phyloP scores from a whole-genome alignment of 1,140 invertebrate species.

The Samia ricini region DNA sequence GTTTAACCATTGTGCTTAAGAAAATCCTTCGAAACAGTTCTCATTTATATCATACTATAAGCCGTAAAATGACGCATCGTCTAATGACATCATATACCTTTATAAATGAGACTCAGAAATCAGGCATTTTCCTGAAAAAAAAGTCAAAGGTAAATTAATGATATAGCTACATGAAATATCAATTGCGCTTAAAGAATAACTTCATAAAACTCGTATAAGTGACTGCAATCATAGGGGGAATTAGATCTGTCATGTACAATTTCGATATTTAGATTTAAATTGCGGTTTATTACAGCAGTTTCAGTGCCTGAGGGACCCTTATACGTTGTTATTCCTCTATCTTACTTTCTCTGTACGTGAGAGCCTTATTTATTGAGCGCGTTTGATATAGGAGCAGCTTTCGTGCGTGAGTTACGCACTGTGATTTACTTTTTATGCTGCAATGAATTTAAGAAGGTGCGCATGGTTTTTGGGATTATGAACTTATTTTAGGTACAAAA shows the following conservation, averaged over 20 bases:
- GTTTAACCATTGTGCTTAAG: constrained; percentile 36
- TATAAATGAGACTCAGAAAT: too few relatives aligned
- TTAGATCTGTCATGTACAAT: constrained; percentile 41
- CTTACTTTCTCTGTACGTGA: constrained; percentile 39
- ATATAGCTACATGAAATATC: neutral
- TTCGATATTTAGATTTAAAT: constrained; percentile 34
- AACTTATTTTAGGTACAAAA: too few relatives aligned
- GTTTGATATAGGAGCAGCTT: constrained; percentile 28
- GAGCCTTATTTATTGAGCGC: constrained; percentile 39
- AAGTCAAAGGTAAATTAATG: too few relatives aligned
- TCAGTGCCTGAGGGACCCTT: constrained; percentile 35
- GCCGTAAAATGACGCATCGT: neutral
- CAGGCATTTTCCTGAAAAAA: too few relatives aligned
- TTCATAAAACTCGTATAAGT: constrained; percentile 2
- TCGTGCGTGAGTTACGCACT: constrained; percentile 14
- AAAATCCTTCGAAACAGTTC: constrained; percentile 23
- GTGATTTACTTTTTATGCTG: neutral
- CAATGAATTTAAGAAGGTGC: too few relatives aligned
- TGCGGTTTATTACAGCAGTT: constrained; percentile 41
- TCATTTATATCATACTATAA: neutral
- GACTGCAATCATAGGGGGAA: constrained; percentile 34
- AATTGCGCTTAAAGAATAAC: neutral
- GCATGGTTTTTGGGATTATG: too few relatives aligned
- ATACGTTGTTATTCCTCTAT: constrained; percentile 51
- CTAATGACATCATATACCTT: neutral